Conservation (phyloP, 2,797 vertebrate genomes). For the Acrocephalus scirpaceus region DNA sequence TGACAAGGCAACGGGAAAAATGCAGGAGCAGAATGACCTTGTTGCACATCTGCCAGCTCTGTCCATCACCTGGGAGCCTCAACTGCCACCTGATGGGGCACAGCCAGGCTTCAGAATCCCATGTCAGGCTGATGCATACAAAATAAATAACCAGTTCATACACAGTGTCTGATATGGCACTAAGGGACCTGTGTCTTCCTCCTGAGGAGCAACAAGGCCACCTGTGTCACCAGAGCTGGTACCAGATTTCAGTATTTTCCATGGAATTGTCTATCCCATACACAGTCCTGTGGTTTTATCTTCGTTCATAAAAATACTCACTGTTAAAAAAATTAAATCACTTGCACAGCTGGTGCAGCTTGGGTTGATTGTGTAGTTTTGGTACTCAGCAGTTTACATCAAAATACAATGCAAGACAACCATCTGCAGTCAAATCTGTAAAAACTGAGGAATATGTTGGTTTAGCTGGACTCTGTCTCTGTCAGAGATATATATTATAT, state of each 20-base stretch:
- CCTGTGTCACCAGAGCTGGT: neutral
- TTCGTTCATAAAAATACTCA: accelerated
- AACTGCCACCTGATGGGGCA: accelerated
- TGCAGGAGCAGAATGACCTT: neutral
- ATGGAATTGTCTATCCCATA: neutral
- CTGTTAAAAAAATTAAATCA: neutral
- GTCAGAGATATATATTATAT: neutral
- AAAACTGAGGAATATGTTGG: neutral
- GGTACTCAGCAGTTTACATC: neutral
- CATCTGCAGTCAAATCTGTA: neutral
- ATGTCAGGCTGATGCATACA: accelerated
- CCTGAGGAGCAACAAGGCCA: neutral
- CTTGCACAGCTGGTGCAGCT: neutral
- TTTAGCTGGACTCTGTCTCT: neutral
- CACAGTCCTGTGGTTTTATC: neutral
- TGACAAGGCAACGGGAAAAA: neutral
- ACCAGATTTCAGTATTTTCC: neutral
- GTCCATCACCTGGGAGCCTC: neutral
- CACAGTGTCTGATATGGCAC: neutral
- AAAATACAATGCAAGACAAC: neutral
- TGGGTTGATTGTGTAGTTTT: neutral
- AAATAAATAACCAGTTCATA: neutral
- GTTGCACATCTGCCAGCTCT: neutral
- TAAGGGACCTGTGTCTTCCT: neutral
- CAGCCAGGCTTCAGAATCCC: neutral